phyloP scores from a whole-genome alignment of 2,113 vertebrate genomes.

The Gymnogyps californianus region DNA sequence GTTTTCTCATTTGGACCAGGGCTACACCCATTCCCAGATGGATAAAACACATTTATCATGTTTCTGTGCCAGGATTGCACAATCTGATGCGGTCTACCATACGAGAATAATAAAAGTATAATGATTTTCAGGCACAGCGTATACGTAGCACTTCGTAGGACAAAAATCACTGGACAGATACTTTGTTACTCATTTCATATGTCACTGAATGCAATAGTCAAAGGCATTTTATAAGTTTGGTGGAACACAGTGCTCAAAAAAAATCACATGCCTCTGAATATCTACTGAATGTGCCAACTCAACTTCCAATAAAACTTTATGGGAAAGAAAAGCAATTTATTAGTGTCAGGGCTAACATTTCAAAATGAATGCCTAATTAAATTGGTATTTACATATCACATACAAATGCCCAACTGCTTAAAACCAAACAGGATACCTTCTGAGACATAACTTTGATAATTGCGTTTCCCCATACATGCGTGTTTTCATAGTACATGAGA shows the following conservation, averaged over 20 bases:
- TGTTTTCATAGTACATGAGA: not conserved
- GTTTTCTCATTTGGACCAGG: not conserved
- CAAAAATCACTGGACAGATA: not conserved
- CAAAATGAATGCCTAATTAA: not conserved
- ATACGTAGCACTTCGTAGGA: not conserved
- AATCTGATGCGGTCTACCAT: not conserved
- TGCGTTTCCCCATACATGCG: not conserved
- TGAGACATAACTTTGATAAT: not conserved
- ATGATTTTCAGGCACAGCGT: not conserved
- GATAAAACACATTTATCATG: not conserved
- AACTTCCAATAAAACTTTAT: not conserved
- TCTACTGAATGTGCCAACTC: not conserved
- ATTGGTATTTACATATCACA: not conserved
- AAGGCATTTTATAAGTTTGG: not conserved
- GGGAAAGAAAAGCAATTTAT: not conserved
- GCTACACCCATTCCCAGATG: slow-evolving; percentile 14
- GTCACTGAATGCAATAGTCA: not conserved
- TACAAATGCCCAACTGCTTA: not conserved
- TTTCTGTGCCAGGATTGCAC: slow-evolving; percentile 1
- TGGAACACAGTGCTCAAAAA: not conserved
- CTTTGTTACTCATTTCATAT: not conserved
- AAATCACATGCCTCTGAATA: not conserved
- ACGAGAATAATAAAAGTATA: not conserved
- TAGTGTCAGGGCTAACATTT: not conserved
- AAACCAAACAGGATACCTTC: not conserved